These are phyloP conservation scores for Diplodus puntazzo DNA, from an alignment of 2,797 vertebrate species.

Conservation along the genomic window DNA sequence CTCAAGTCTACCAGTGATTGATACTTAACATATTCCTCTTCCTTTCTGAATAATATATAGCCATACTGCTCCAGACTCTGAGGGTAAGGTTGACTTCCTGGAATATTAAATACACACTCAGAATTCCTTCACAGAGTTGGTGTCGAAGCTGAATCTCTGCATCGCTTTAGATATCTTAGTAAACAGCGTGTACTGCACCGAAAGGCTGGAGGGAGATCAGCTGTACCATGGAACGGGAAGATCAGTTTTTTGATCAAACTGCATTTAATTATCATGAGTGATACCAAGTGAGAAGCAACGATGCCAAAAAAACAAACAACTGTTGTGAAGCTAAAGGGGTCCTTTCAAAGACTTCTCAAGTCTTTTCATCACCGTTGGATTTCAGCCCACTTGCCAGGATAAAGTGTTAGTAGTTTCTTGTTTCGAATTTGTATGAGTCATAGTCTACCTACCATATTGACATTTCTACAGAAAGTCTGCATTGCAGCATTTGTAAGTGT, in stretches of 20 bases:
- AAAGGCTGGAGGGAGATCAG: not conserved
- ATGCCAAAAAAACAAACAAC: conserved; percentile 7
- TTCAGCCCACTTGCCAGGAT: too few species aligned
- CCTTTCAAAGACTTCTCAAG: not conserved
- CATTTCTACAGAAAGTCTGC: too few species aligned
- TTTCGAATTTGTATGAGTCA: too few species aligned
- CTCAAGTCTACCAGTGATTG: conserved; percentile 16
- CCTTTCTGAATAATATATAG: conserved; percentile 44
- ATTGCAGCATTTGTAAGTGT: too few species aligned
- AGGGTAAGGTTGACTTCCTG: conserved; percentile 18
- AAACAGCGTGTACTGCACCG: not conserved
- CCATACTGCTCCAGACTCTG: conserved; percentile 24
- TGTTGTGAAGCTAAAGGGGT: not conserved
- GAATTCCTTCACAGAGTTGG: not conserved
- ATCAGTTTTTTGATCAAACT: conserved; percentile 3
- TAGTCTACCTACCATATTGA: too few species aligned
- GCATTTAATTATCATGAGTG: not conserved
- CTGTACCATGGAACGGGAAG: not conserved
- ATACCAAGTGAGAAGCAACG: not conserved
- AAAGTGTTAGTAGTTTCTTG: too few species aligned
- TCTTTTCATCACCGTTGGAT: not conserved
- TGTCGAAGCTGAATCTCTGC: conserved; percentile 4
- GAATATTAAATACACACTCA: conserved; percentile 22
- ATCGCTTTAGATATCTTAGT: not conserved
- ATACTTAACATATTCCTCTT: conserved; percentile 45